Base-by-base conservation (phyloP, 2,888 invertebrate genomes). In the Ennomos quercinarius region DNA sequence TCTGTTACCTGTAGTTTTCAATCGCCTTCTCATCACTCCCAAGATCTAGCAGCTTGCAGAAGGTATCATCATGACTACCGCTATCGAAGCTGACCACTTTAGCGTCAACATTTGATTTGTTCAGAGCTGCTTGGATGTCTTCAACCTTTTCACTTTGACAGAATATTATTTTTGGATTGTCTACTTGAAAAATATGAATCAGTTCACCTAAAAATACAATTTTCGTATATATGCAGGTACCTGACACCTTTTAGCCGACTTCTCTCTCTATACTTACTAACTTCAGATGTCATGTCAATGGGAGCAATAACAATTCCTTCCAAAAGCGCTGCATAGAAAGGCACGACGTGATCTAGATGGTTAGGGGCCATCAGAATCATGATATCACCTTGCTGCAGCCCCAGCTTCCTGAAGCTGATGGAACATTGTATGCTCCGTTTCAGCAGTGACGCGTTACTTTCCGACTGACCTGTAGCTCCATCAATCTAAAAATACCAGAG, bases 331-430 rank as follows among this genome's bases (percentile, higher is more conserved):
- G 93, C 92, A 43, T 93, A 84, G 47, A 89, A 81, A 0, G 93
- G 93, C 34, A 93, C 80, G 5, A 76, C 75, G 9, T 87, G 71
- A 55, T 93, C 83, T 5, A 92, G 37, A 38, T 90, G 89, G 61
- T 87, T 93, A 0, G 84, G 83, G 6, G 86, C 89, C 80, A 93
- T 93, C 0, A 93, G 61, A 0, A 85, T 71, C 48, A 93, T 81
- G 5, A 93, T 86, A 63, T 93, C 93, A 0, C 87, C 86, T 2
- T 64, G 60, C 48, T 77, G 64, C 1, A 93, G 54, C 6, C 91
- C 93, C 39, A 84, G 58, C 12, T 76, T 80, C 45, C 59, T 75
- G 47, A 93, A 72, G 13, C 77, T 71, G 11, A 81, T 71, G 0
- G 93, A 93, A 48, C 87, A 81, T 54, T 81, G 71, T 1, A 87